These are phyloP conservation scores for Rhea pennata DNA, from an alignment of 2,113 vertebrate genomes.

Conservation along the genomic window DNA sequence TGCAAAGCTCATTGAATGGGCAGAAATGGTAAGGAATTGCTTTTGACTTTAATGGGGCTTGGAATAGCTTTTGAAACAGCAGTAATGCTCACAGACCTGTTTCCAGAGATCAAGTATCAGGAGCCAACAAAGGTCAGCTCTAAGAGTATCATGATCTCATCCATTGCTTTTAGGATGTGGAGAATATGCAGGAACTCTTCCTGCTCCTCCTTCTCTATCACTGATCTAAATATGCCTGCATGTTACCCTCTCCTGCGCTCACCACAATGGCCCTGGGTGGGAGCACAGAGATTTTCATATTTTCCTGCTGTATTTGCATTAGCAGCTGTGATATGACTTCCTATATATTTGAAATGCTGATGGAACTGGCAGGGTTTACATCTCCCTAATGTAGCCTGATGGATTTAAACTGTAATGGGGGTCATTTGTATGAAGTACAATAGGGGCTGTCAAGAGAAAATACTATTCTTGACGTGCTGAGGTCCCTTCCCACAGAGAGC, in stretches of 20 bases:
- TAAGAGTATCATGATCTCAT: not conserved
- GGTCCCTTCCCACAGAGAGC: not conserved
- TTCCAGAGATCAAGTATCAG: not conserved
- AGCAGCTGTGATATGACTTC: slow-evolving; percentile 2
- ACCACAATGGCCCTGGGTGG: not conserved
- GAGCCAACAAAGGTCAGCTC: not conserved
- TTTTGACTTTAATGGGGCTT: not conserved
- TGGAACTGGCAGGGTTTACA: not conserved
- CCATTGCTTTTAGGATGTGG: not conserved
- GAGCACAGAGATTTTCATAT: not conserved
- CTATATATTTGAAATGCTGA: not conserved
- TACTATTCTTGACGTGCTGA: not conserved
- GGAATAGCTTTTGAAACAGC: not conserved
- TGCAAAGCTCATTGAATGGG: not conserved
- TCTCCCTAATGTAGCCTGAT: not conserved
- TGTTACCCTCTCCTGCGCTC: not conserved
- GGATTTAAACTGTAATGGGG: not conserved
- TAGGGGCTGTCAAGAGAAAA: not conserved
- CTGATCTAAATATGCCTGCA: not conserved
- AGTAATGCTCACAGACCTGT: not conserved
- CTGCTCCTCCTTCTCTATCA: not conserved
- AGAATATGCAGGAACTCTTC: not conserved
- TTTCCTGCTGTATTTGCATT: not conserved
- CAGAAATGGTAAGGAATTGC: not conserved
- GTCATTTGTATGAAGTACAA: not conserved